Evolutionary conservation across 2,888 invertebrate genomes (phyloP), one percentile per base, ranked within the genome.

Genomic region (Podotricha telesiphe): DNA sequence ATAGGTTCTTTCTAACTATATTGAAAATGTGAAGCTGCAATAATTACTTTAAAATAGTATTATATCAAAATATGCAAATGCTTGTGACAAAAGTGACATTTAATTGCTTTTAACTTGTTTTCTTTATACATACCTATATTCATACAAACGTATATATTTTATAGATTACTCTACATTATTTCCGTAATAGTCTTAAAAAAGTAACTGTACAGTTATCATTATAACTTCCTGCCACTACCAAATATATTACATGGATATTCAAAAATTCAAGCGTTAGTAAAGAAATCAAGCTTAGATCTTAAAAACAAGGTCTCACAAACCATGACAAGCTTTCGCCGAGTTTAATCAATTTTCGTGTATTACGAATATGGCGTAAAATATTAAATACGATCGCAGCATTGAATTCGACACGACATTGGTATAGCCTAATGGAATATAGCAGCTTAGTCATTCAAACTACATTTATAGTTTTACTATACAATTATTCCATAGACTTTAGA

Each of bases 281-380:
- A 40, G 20, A 65, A 58, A 51, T 47, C n/a, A 56, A 65, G 17
- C 15, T 22, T 28, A 65, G 4, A 65, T 68, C 63, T 47, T 47
- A 66, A 71, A 63, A 7, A 58, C 63, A 64, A 50, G 64, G 68
- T 19, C 59, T 22, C 45, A 45, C 59, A 45, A 22, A 59, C 51
- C 48, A 59, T 40, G 48, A 53, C 59, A 64, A 64, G 59, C 70
- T 70, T 70, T 67, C 65, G 62, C 67, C 48, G 55, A 51, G 63
- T 42, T 50, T 66, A 68, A 66, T 68, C 63, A 66, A 69, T 69
- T 71, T 62, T 65, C 42, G 65, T 67, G 64, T 58, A 55, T 65
- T 51, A 70, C 51, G 28, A 28, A 4, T 28, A 4, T 4, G 3
- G 42, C 64, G 19, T n/a, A n/a, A n/a, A n/a, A 50, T 55, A 61